Conservation (phyloP, 2,797 vertebrate genomes). For the Propithecus perrieri region DNA sequence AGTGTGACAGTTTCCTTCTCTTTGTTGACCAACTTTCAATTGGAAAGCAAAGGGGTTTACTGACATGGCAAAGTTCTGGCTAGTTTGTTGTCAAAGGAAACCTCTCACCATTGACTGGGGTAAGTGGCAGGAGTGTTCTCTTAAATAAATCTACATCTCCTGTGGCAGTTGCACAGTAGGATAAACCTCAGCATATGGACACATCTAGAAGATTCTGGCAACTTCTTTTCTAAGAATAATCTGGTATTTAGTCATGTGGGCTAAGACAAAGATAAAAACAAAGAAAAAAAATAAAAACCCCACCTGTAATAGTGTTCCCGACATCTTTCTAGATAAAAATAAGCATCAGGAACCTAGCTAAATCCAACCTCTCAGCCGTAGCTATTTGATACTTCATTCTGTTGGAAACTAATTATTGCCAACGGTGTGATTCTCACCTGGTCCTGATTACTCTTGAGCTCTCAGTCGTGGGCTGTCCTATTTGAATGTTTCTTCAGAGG, state of each 20-base stretch:
- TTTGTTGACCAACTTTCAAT: constrained; percentile 67
- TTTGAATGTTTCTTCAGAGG: constrained; percentile 37
- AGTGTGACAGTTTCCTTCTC: constrained; percentile 21
- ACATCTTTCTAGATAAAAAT: constrained; percentile 3
- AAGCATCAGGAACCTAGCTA: constrained; percentile 7
- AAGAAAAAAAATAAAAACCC: constrained; percentile 45
- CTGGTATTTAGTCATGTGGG: not conserved
- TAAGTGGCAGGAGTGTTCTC: not conserved
- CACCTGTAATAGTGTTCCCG: not conserved
- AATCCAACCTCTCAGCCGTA: not conserved
- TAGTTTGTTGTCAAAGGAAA: not conserved
- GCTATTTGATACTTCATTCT: not conserved
- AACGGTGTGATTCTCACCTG: not conserved
- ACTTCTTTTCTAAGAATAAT: constrained; percentile 29
- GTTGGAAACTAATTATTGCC: constrained; percentile 29
- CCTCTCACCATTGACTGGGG: not conserved
- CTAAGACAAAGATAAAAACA: not conserved
- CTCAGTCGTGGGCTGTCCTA: not conserved
- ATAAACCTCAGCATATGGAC: not conserved
- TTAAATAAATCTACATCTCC: not conserved
- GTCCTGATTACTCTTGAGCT: not conserved
- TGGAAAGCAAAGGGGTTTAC: constrained; percentile 20
- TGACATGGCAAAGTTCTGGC: not conserved
- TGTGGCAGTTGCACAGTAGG: not conserved
- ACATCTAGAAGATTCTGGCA: not conserved